Base-by-base conservation (phyloP, 2,113 vertebrate genomes). In the Caranx melampygus region DNA sequence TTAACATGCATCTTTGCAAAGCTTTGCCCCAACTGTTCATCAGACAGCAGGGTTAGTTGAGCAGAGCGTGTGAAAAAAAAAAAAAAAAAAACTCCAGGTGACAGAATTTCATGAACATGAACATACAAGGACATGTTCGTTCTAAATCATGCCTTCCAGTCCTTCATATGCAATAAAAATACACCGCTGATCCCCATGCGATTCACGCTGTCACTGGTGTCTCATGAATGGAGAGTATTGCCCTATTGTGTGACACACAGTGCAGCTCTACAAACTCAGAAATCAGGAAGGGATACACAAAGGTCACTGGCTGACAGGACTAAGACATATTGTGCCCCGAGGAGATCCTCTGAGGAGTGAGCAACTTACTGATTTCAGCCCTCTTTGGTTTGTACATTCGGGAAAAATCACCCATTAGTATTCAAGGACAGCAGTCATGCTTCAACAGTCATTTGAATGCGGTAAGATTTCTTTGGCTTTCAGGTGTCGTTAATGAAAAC, bases 301-400 rank as follows among this genome's bases (percentile, higher is more conserved):
- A 94, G 93, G 93, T 94, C 92, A 90, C 7, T 10, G 15, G 71
- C 84, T 93, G 92, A 94, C 93, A 88, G 92, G 62, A 70, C 66
- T 35, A 81, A 94, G 93, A 94, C 88, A 87, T 87, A 93, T 90
- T 79, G 83, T 33, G 72, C 89, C 90, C 92, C 0, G 80, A 89
- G 91, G 90, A 89, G 65, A 76, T 85, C 81, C 81, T 87, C 73
- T 3, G 73, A 92, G 90, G 85, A 89, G 88, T 70, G 88, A 90
- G 85, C 73, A 69, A 84, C 81, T 70, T 80, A 52, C 87, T 72
- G 82, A 86, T 92, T 91, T 69, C 63, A 78, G 81, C 87, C 87
- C 81, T 83, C 78, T 26, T 52, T 8, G 67, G 47, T 81, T 83
- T 45, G 73, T 79, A 55, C 71, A 33, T 54, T 72, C 45, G 3